phyloP scores from a whole-genome alignment of 2,888 invertebrate genomes.

The Acanthopleura granulata region DNA sequence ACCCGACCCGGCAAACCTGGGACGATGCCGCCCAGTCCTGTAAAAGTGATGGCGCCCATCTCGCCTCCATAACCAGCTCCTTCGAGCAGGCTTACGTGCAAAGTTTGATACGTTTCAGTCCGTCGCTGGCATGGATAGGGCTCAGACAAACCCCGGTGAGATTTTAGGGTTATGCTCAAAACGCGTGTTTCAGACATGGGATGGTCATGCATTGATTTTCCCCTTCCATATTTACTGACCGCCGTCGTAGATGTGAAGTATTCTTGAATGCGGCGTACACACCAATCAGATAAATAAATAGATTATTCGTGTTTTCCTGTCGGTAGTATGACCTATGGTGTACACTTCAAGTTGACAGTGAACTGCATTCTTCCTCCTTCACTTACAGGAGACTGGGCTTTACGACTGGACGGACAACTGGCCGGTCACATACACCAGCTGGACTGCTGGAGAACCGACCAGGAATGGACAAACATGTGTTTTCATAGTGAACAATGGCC shows the following conservation, averaged over 20 bases:
- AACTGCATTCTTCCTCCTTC: not conserved
- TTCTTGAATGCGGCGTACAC: too few species aligned
- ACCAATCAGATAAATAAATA: too few species aligned
- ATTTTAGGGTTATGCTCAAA: too few species aligned
- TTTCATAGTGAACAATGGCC: not conserved
- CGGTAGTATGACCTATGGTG: too few species aligned
- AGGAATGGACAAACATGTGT: conserved; percentile 22
- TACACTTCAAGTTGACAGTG: too few species aligned
- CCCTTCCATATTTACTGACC: too few species aligned
- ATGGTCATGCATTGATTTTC: too few species aligned
- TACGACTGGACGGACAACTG: conserved; percentile 24
- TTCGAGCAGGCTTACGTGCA: conserved; percentile 48
- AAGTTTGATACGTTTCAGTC: not conserved
- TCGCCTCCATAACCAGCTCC: conserved; percentile 41
- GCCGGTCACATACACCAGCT: conserved; percentile 25
- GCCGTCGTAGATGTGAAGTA: too few species aligned
- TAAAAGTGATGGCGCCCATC: conserved; percentile 35
- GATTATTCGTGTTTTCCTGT: too few species aligned
- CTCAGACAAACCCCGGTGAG: conserved; percentile 23
- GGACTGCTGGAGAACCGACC: conserved; percentile 21
- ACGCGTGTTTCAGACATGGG: too few species aligned
- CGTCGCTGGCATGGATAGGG: conserved; percentile 28
- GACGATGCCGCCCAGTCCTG: conserved; percentile 43
- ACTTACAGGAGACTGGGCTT: conserved; percentile 20
- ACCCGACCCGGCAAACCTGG: conserved; percentile 34